These are phyloP conservation scores for Acholoe squamosa DNA, from an alignment of 2,888 invertebrate genomes.

Conservation along the genomic window DNA sequence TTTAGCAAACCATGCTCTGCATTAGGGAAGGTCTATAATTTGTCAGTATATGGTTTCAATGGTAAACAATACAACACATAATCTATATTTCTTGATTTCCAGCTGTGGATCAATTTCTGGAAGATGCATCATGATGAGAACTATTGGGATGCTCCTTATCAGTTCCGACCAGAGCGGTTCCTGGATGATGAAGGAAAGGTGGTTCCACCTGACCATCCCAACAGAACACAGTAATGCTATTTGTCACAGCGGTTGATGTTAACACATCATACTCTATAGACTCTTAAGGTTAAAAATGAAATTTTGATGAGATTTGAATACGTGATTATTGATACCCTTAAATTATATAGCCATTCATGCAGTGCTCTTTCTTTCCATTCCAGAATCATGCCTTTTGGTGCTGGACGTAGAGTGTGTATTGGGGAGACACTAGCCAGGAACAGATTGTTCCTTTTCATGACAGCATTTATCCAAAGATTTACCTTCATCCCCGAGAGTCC, in stretches of 20 bases:
- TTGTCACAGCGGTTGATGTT: too few species aligned
- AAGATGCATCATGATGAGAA: slow-evolving; percentile 6
- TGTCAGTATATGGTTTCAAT: too few species aligned
- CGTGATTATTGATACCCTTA: too few species aligned
- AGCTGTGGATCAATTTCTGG: background rate
- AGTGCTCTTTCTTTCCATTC: background rate
- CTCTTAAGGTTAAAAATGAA: too few species aligned
- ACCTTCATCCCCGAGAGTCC: slow-evolving; percentile 68
- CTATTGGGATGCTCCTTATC: background rate
- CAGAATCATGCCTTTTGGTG: slow-evolving; percentile 77
- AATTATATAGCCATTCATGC: too few species aligned
- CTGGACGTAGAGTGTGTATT: slow-evolving; percentile 78
- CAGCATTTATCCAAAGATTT: slow-evolving; percentile 74
- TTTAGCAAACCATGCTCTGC: too few species aligned
- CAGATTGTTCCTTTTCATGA: slow-evolving; percentile 77
- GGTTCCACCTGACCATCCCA: background rate
- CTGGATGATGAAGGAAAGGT: background rate
- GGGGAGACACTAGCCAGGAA: slow-evolving; percentile 78
- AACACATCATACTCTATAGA: too few species aligned
- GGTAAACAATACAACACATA: too few species aligned
- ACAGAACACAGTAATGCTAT: background rate
- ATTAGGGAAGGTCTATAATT: too few species aligned
- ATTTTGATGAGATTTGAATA: too few species aligned
- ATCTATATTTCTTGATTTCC: too few species aligned
- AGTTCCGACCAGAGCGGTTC: background rate